phyloP scores from a whole-genome alignment of 2,797 vertebrate species.

The Syngnathus acus region DNA sequence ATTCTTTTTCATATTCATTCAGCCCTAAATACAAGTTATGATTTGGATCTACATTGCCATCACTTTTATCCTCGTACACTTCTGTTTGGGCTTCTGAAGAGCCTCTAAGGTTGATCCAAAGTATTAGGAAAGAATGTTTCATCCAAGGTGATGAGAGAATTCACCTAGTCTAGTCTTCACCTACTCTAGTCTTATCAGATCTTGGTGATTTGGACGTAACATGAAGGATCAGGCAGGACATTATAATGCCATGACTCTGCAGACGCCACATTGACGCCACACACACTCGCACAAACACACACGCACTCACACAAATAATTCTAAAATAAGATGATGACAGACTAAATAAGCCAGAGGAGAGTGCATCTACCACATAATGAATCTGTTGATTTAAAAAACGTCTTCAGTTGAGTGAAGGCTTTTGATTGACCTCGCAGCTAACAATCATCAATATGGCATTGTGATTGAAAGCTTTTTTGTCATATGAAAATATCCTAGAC shows the following conservation, averaged over 20 bases:
- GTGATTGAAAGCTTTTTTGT: background rate
- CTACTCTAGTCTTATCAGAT: conserved; percentile 78
- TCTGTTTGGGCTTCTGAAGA: conserved; percentile 33
- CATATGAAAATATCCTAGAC: background rate
- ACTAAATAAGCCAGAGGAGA: conserved; percentile 51
- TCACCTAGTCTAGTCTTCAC: conserved; percentile 73
- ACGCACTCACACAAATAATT: conserved; percentile 12
- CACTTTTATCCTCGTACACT: no score
- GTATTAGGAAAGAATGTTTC: conserved; percentile 86
- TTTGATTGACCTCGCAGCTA: background rate
- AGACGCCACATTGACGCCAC: conserved; percentile 13
- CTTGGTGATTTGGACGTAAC: conserved; percentile 66
- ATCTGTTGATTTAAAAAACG: conserved; percentile 22
- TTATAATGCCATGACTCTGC: conserved; percentile 20
- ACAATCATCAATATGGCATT: background rate
- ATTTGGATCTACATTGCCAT: background rate
- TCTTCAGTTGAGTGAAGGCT: conserved; percentile 4
- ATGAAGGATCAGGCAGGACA: conserved; percentile 40
- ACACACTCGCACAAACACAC: conserved; percentile 12
- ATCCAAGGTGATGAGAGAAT: conserved; percentile 81
- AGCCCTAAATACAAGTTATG: background rate
- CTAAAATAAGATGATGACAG: conserved; percentile 58
- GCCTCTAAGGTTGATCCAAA: conserved; percentile 67
- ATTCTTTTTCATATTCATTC: no score
- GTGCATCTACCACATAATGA: conserved; percentile 39